Percentiles rank a stretch among this genome's conserved stretches.
These are phyloP conservation scores for Vireo altiloquus DNA, from an alignment of 2,113 vertebrate species.

Conservation along the genomic window DNA sequence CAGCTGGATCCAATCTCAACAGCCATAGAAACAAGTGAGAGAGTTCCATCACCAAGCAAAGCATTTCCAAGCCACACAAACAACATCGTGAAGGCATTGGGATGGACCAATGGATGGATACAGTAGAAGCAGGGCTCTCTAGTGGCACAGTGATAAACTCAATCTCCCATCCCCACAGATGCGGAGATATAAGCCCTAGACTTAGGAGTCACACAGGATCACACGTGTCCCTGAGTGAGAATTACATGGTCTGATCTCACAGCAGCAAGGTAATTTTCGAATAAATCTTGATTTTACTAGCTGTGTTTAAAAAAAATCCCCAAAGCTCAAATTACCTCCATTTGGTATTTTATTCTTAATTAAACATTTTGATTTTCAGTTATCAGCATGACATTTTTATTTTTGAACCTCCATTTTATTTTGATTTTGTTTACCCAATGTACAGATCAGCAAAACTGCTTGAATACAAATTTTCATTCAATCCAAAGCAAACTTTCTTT, in stretches of 20 bases:
- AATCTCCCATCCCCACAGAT: not conserved
- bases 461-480: not conserved
- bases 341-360: not conserved
- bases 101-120: not conserved
- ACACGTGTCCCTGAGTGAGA: not conserved
- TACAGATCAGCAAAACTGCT: not conserved
- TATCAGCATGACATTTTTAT: not conserved
- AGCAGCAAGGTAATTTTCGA: not conserved
- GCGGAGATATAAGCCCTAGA: not conserved
- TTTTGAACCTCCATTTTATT: not conserved
- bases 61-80: not conserved
- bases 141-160: not conserved
- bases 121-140: not conserved
- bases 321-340: not conserved
- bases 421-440: not conserved
- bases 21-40: not conserved
- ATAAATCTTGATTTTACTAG: not conserved
- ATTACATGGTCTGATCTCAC: not conserved
- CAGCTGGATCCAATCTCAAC: not conserved
- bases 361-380: not conserved
- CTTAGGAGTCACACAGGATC: not conserved
- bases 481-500: not conserved
- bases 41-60: not conserved
- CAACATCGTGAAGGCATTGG: too few relatives aligned
- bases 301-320: not conserved